Percentiles rank a stretch among this genome's conserved stretches.
Evolutionary conservation across 2,797 vertebrate genomes (phyloP).

Genomic region (Sebastes taczanowskii): DNA sequence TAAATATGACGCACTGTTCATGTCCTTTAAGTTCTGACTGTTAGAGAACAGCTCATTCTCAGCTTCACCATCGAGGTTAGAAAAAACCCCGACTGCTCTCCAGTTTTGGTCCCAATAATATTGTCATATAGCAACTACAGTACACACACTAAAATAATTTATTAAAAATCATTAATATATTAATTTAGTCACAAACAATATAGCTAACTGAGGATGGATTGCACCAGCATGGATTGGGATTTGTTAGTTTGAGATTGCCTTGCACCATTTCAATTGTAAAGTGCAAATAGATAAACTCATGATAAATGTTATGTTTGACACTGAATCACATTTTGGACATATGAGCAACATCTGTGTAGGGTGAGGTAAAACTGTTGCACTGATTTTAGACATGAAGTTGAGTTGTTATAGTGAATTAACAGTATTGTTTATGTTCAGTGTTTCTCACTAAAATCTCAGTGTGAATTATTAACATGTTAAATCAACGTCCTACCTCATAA

Average conservation of each 20-base stretch:
- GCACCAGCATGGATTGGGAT: neutral
- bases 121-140: neutral
- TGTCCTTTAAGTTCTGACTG: slow-evolving; percentile 11
- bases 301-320: neutral
- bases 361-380: neutral
- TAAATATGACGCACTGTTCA: neutral
- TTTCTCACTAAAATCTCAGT: neutral
- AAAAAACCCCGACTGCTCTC: neutral
- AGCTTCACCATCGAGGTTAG: neutral
- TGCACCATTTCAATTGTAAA: too few relatives aligned
- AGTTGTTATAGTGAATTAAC: neutral
- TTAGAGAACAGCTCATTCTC: neutral
- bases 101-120: slow-evolving; percentile 25
- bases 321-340: neutral
- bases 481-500: neutral
- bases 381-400: neutral
- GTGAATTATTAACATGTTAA: neutral
- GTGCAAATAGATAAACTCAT: too few relatives aligned
- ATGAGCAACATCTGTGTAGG: neutral
- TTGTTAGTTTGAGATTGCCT: neutral
- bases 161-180: neutral
- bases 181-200: neutral
- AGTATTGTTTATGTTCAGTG: neutral
- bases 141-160: neutral
- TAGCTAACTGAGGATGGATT: neutral